A percentile compares a stretch with the other conserved stretches of the same genome.
These are phyloP conservation scores for Ptilorrhoa leucosticta DNA, from an alignment of 2,113 vertebrate genomes.

Conservation along the genomic window DNA sequence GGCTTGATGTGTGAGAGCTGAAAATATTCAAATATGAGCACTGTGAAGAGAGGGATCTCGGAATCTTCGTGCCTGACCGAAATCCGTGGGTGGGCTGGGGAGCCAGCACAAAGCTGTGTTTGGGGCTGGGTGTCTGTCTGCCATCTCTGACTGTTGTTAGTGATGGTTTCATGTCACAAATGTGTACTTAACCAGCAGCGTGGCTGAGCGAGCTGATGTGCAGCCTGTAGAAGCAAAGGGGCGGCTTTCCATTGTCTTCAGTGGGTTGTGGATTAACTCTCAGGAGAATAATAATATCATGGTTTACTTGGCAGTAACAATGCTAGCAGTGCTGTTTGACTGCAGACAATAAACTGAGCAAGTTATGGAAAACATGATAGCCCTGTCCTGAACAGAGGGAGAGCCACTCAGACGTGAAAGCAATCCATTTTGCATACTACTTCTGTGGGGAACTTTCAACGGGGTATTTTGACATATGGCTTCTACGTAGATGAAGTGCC, in stretches of 20 bases:
- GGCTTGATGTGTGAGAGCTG: not conserved
- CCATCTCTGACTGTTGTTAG: not conserved
- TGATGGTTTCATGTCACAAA: not conserved
- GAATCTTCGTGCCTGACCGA: fast-evolving
- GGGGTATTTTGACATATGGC: not conserved
- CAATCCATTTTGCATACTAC: not conserved
- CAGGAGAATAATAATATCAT: slow-evolving; percentile 11
- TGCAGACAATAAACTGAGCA: slow-evolving; percentile 29
- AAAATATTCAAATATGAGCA: not conserved
- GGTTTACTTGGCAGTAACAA: slow-evolving; percentile 56
- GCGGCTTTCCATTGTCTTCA: slow-evolving; percentile 22
- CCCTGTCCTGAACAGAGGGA: not conserved
- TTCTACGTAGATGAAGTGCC: not conserved
- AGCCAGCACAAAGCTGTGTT: not conserved
- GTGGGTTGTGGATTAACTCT: slow-evolving; percentile 33
- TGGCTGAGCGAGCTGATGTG: not conserved
- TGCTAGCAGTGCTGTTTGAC: slow-evolving; percentile 15
- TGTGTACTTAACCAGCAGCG: not conserved
- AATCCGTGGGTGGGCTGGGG: not conserved
- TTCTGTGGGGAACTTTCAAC: slow-evolving; percentile 17
- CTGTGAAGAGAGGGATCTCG: not conserved
- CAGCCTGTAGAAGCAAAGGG: not conserved
- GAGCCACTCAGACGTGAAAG: not conserved
- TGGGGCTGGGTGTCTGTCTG: not conserved
- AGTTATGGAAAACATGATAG: slow-evolving; percentile 39